These are phyloP conservation scores for Clarias fuscus DNA, from an alignment of 2,797 vertebrate genomes.

Conservation along the genomic window DNA sequence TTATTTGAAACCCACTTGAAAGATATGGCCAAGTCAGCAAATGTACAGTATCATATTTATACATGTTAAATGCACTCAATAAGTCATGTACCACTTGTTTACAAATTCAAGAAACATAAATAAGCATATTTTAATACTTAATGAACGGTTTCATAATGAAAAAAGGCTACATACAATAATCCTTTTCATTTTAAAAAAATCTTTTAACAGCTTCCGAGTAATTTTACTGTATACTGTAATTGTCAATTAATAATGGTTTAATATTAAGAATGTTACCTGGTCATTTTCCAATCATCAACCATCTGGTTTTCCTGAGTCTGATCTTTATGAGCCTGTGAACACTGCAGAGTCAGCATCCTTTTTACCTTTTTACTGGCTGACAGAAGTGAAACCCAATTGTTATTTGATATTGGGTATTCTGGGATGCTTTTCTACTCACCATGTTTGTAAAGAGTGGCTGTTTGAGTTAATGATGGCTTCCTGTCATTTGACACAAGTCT, in stretches of 20 bases:
- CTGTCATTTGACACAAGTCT: neutral
- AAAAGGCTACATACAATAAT: too few relatives aligned
- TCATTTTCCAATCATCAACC: neutral
- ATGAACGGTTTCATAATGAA: neutral
- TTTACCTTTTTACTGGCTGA: neutral
- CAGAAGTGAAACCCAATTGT: neutral
- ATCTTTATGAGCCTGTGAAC: neutral
- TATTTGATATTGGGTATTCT: neutral
- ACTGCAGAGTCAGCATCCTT: neutral
- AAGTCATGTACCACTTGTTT: neutral
- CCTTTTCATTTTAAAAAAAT: too few relatives aligned
- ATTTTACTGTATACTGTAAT: neutral
- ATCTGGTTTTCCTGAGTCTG: neutral
- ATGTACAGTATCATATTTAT: neutral
- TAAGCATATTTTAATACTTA: neutral
- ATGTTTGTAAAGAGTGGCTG: neutral
- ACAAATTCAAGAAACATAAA: neutral
- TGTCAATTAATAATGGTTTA: neutral
- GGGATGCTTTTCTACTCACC: neutral
- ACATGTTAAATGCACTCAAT: neutral
- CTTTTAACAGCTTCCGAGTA: neutral
- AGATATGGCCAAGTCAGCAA: neutral
- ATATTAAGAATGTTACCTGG: neutral
- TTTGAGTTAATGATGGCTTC: neutral
- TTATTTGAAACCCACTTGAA: neutral